Conservation (phyloP, 2,113 vertebrate genomes). For the Patagioenas fasciata region DNA sequence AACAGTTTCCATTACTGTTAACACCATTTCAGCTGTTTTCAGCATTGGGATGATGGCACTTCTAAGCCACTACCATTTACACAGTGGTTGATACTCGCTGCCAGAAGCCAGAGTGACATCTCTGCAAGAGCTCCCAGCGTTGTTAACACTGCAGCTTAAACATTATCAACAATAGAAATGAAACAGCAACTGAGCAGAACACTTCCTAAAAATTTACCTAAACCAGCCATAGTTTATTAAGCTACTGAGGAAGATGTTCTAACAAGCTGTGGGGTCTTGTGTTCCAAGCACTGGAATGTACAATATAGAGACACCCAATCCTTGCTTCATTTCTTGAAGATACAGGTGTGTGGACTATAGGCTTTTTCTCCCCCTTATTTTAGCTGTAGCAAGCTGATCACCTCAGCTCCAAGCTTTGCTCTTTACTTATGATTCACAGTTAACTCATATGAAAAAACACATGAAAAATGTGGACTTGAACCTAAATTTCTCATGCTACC, state of each 20-base stretch:
- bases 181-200: no score
- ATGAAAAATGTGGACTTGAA: background rate
- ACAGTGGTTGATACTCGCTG: background rate
- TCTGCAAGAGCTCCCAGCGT: background rate
- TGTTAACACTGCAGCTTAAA: background rate
- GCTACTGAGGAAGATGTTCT: background rate
- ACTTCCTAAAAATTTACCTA: background rate
- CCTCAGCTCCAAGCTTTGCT: constrained; percentile 20
- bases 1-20: background rate
- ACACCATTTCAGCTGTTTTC: background rate
- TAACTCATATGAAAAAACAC: background rate
- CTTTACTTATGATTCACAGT: constrained; percentile 33
- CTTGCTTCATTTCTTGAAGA: constrained; percentile 6
- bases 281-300: background rate
- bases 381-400: constrained; percentile 19
- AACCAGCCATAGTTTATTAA: background rate
- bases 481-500: background rate
- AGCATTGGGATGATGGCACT: background rate
- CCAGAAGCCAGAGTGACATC: constrained; percentile 7
- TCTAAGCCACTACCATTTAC: background rate
- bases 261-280: background rate
- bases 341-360: background rate
- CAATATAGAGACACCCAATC: background rate
- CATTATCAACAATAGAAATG: background rate
- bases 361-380: background rate